A percentile compares a stretch with the other conserved stretches of the same genome.
phyloP scores from a whole-genome alignment of 2,113 vertebrate species.

The Girardinichthys multiradiatus region DNA sequence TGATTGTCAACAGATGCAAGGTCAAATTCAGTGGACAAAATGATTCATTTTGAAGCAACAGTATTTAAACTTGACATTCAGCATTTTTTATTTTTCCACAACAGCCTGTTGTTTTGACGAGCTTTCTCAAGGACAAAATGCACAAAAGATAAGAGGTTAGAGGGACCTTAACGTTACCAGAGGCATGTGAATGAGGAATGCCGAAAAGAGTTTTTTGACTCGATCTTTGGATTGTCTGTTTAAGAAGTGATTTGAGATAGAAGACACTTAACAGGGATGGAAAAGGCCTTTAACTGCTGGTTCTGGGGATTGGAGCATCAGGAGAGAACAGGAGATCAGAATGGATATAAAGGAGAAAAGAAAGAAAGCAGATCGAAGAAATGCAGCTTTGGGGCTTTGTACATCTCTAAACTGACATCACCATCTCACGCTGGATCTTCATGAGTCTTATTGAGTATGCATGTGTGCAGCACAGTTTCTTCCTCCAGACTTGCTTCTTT shows the following conservation, averaged over 20 bases:
- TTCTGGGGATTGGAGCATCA: background rate
- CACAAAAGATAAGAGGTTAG: background rate
- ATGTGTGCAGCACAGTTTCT: conserved; percentile 17
- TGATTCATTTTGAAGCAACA: background rate
- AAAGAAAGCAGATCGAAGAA: background rate
- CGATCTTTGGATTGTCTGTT: background rate
- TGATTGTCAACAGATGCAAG: background rate
- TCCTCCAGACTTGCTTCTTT: conserved; percentile 44
- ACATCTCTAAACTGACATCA: conserved; percentile 58
- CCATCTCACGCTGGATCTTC: conserved; percentile 24
- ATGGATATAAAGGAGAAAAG: background rate
- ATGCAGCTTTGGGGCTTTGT: conserved; percentile 65
- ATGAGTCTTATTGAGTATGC: conserved; percentile 17
- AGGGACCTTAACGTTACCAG: background rate
- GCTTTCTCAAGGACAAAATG: too few relatives aligned
- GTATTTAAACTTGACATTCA: background rate
- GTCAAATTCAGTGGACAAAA: background rate
- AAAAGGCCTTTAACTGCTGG: background rate
- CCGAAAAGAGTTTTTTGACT: background rate
- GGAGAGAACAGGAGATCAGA: background rate
- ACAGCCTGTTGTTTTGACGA: background rate
- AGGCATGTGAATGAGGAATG: background rate
- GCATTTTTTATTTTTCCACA: background rate
- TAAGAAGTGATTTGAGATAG: background rate
- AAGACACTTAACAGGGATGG: background rate